These are phyloP conservation scores for Dinomys branickii DNA, from an alignment of 2,113 vertebrate genomes.

Conservation along the genomic window DNA sequence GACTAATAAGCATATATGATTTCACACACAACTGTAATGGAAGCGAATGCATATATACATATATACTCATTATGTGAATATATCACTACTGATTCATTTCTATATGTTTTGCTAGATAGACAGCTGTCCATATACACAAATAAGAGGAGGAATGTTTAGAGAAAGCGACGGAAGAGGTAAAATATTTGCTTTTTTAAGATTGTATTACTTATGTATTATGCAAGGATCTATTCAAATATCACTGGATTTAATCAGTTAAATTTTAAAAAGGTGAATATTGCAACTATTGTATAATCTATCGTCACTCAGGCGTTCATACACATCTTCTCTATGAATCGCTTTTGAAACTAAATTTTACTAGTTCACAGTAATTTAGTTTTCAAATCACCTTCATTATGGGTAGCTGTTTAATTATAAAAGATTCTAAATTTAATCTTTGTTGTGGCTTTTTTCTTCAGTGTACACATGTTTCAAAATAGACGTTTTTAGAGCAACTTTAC, in stretches of 20 bases:
- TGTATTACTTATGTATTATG: background rate
- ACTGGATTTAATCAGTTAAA: background rate
- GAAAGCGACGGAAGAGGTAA: background rate
- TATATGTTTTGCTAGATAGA: background rate
- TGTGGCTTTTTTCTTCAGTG: background rate
- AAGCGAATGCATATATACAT: background rate
- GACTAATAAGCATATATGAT: background rate
- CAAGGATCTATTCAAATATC: background rate
- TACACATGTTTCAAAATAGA: background rate
- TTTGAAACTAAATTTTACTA: constrained; percentile 7
- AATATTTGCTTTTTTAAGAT: background rate
- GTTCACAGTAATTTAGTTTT: background rate
- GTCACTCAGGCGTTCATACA: background rate
- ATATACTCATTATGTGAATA: background rate
- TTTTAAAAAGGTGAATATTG: background rate
- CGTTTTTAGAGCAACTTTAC: background rate
- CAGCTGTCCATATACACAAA: background rate
- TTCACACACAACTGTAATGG: background rate
- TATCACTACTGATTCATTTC: background rate
- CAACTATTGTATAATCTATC: background rate
- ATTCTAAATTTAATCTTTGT: background rate
- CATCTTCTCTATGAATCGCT: background rate
- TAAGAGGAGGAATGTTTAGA: background rate
- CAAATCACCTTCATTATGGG: background rate
- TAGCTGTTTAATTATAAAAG: background rate